phyloP scores from a whole-genome alignment of 2,888 invertebrate genomes.

The Oscheius myriophilus region DNA sequence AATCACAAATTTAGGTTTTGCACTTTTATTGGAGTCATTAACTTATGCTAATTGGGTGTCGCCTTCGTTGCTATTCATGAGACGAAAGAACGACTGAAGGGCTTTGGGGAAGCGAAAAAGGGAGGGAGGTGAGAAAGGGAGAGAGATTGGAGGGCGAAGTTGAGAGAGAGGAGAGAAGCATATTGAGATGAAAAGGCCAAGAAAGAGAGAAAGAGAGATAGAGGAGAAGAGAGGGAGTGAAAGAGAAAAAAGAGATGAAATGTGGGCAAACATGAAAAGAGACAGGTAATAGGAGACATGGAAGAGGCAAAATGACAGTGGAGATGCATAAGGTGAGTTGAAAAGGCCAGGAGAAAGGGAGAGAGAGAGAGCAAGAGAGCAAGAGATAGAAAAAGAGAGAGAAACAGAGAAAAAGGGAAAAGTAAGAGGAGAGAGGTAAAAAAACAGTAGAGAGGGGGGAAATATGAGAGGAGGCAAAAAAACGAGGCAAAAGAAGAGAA shows the following conservation, averaged over 20 bases:
- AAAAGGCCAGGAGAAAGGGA: background rate
- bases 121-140: background rate
- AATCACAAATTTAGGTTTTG: too few species aligned
- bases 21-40: too few species aligned
- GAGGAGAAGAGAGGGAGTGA: background rate
- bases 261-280: background rate
- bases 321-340: too few species aligned
- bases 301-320: too few species aligned
- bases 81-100: too few species aligned
- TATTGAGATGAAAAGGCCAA: background rate
- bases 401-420: too few species aligned
- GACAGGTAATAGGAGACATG: slow-evolving; percentile 1
- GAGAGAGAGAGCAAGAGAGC: background rate
- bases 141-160: slow-evolving; percentile 3
- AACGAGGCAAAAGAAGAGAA: too few species aligned
- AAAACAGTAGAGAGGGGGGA: too few species aligned
- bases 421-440: too few species aligned
- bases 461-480: too few species aligned
- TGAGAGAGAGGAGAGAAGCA: background rate
- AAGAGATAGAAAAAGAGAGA: background rate
- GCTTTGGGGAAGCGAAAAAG: slow-evolving; percentile 1
- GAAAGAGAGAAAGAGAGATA: background rate
- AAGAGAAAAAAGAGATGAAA: background rate
- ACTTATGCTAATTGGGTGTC: too few species aligned
- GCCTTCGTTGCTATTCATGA: too few species aligned